phyloP scores from a whole-genome alignment of 2,888 invertebrate genomes.

The Pterobdella sp. region DNA sequence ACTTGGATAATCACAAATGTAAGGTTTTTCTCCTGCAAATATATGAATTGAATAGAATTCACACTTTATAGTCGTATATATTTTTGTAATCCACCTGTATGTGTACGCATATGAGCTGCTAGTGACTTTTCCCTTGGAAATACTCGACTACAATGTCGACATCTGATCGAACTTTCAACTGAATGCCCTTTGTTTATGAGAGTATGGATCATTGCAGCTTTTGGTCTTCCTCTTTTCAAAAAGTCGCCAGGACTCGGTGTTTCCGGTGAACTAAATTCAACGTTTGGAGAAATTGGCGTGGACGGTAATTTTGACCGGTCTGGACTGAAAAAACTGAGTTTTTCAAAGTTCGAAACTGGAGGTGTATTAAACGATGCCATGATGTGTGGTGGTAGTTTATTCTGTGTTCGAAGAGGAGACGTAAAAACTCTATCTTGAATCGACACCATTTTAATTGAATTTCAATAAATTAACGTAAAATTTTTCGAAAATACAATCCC shows the following conservation, averaged over 20 bases:
- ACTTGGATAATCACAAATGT: conserved; percentile 65
- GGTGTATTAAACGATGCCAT: neutral
- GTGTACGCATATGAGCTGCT: conserved; percentile 58
- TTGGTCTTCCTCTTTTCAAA: conserved; percentile 59
- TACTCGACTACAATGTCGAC: conserved; percentile 63
- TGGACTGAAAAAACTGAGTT: conserved; percentile 17
- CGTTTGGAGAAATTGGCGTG: neutral
- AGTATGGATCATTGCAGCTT: conserved; percentile 63
- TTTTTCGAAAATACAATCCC: neutral
- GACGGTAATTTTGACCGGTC: conserved; percentile 11
- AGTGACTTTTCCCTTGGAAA: conserved; percentile 70
- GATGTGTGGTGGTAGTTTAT: conserved; percentile 9
- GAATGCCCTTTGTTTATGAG: conserved; percentile 63
- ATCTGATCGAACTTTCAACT: conserved; percentile 44
- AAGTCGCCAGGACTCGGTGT: conserved; percentile 26
- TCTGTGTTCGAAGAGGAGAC: conserved; percentile 10
- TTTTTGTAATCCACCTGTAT: conserved; percentile 50
- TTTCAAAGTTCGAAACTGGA: conserved; percentile 1
- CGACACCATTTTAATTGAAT: neutral
- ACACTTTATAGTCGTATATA: neutral
- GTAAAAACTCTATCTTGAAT: conserved; percentile 10
- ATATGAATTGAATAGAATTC: neutral
- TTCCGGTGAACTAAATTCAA: conserved; percentile 7
- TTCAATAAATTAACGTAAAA: neutral
- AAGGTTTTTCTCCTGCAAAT: conserved; percentile 63